Base-by-base conservation (phyloP, 2,888 invertebrate species). In the Tanaodytes sp. region DNA sequence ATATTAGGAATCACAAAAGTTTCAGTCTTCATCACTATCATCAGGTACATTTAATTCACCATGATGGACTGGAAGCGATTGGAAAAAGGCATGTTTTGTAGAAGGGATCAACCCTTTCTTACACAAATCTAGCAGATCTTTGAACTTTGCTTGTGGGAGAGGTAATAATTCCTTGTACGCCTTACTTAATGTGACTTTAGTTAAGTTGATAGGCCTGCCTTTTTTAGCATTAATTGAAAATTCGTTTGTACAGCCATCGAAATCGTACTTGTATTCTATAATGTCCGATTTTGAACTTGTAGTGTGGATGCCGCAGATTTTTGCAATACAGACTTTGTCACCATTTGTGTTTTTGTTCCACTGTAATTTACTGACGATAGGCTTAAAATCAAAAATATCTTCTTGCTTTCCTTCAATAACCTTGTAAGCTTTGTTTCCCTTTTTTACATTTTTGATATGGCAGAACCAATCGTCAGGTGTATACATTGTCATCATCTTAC, bases 281-380 rank as follows among this genome's bases (percentile, higher is more conserved):
- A 1, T 52, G 23, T 40, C 9, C 1, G 37, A 18, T 9, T 57
- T 31, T 12, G 16, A 14, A 16, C 27, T 20, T 8, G 16, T 42
- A 20, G 59, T 48, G 11, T 30, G 36, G 1, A 59, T 18, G 45
- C 43, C 43, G 19, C 36, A 9, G 14, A 42, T 45, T 45, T 52
- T 62, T 1, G 46, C 20, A 20, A 30, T 27, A 12, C 8, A 14
- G n/a, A 68, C 30, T 46, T 57, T 62, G 4, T 59, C 14, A 18
- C 49, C 54, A 6, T 31, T 33, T 16, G 19, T 20, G 14, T 59
- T 31, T 51, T 62, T 57, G 1, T 39, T 46, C 63, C 67, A 71
- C 9, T 67, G 48, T 30, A 46, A 51, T 14, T 71, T 62, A 2
- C 36, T 23, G 2, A 52, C 55, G 15, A 67, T 20, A 33, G 49